Percentiles rank a stretch among this genome's conserved stretches.
Evolutionary conservation across 2,797 vertebrate genomes (phyloP).

Genomic region (Lagodon rhomboides): DNA sequence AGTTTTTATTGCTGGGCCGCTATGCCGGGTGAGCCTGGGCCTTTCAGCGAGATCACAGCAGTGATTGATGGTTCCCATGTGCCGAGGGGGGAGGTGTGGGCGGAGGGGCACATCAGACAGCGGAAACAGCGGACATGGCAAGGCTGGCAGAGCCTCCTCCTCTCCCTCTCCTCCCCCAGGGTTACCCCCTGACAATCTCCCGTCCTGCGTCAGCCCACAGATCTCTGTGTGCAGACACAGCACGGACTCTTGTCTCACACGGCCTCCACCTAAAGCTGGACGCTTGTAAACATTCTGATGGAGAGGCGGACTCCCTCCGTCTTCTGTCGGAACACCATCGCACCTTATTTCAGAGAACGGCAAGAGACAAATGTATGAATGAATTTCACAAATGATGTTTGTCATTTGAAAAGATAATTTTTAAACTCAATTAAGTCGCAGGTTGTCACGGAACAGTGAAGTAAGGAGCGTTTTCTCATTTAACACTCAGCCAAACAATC

Average conservation of each 20-base stretch:
- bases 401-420: too few relatives aligned
- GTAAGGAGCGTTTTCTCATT: too few relatives aligned
- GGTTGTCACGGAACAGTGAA: too few relatives aligned
- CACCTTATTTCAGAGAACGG: too few relatives aligned
- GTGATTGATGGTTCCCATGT: slow-evolving; percentile 71
- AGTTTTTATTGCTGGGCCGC: slow-evolving; percentile 71
- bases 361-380: too few relatives aligned
- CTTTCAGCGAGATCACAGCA: slow-evolving; percentile 73
- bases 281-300: slow-evolving; percentile 9
- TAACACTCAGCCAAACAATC: too few relatives aligned
- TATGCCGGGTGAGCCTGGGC: slow-evolving; percentile 60
- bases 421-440: too few relatives aligned
- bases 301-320: too few relatives aligned
- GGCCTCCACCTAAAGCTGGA: slow-evolving; percentile 25
- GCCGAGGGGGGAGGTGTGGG: slow-evolving; percentile 28
- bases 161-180: slow-evolving; percentile 11
- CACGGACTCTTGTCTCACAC: slow-evolving; percentile 44
- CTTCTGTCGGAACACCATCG: too few relatives aligned
- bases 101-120: slow-evolving; percentile 33
- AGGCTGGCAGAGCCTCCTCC: slow-evolving; percentile 28
- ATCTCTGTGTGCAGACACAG: slow-evolving; percentile 42
- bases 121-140: slow-evolving; percentile 40
- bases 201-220: slow-evolving; percentile 47
- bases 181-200: slow-evolving; percentile 52
- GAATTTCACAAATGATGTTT: too few relatives aligned